Percentiles rank a stretch among this genome's conserved stretches.
phyloP scores from a whole-genome alignment of 2,113 vertebrate species.

The Lanius collurio region DNA sequence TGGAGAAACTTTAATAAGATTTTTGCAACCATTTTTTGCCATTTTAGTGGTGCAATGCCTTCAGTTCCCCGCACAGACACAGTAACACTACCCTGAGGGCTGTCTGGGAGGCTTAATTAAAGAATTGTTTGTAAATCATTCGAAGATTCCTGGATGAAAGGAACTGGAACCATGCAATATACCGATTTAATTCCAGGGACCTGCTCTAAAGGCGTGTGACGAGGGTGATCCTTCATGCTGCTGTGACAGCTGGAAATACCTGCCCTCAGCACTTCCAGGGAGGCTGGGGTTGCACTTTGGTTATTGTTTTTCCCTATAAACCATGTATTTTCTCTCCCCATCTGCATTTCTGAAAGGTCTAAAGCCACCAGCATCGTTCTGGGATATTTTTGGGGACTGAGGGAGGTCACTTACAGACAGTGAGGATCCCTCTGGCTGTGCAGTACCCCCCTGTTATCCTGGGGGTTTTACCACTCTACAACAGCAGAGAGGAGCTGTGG shows the following conservation, averaged over 20 bases:
- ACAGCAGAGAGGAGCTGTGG: neutral
- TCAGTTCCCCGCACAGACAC: neutral
- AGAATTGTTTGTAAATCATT: neutral
- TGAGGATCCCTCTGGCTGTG: neutral
- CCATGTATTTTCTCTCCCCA: accelerated
- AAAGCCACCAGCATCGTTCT: accelerated
- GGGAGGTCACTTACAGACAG: neutral
- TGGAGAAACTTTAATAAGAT: neutral
- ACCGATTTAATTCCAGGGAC: neutral
- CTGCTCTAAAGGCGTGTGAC: neutral
- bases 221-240: neutral
- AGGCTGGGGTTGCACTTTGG: neutral
- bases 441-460: accelerated
- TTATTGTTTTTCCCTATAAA: neutral
- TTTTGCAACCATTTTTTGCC: neutral
- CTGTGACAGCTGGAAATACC: neutral
- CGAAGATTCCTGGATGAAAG: constrained; percentile 2
- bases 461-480: accelerated
- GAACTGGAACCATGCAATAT: neutral
- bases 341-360: neutral
- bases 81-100: neutral
- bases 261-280: neutral
- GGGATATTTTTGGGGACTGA: neutral
- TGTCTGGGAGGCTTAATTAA: constrained; percentile 34
- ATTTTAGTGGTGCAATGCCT: neutral